Evolutionary conservation across 2,888 invertebrate genomes (phyloP), one percentile per base, ranked within the genome.

Genomic region (Tetranychus truncatus): DNA sequence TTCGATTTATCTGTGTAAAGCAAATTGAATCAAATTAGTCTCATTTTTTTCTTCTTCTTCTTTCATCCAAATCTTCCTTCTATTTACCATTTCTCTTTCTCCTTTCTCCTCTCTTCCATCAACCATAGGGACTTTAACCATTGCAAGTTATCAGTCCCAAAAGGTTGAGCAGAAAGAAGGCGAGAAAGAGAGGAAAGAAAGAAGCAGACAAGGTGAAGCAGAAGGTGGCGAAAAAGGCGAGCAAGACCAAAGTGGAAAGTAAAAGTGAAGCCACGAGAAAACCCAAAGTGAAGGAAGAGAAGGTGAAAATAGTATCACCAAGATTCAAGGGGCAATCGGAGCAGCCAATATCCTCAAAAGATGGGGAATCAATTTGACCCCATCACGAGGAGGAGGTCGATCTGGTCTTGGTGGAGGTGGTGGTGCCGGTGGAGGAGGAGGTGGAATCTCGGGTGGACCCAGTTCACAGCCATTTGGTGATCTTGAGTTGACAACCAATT

Each of bases 331-430:
- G 44, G 72, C 73, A 55, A 73, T 73, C 65, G 73, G 73, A 45
- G 73, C 73, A 20, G 73, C 73, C 20, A 73, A 73, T 65, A 73
- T 73, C 21, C 66, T 73, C 55, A 73, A 73, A 73, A 44, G 73
- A 65, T 73, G 73, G 73, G 73, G 73, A n/a, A 45, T 73, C 24
- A 73, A 65, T 45, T 65, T 73, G 65, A 65, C 65, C 55, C 73
- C 73, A 73, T 72, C 69, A n/a, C n/a, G 69, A 69, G 69, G 69
- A 69, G 34, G 72, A 45, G 44, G 72, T n/a, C 73, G 73, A 66
- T 55, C 55, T 55, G 55, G 55, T 55, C 55, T 55, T 55, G 55
- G 69, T 20, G 69, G 69, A 69, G 44, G 72, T 24, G 44, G 72
- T n/a, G 45, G 73, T 20, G 65, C 65, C n/a, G 65, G 73, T 73